Base-by-base conservation (phyloP, 1,140 invertebrate genomes). In the Hermetia illucens region DNA sequence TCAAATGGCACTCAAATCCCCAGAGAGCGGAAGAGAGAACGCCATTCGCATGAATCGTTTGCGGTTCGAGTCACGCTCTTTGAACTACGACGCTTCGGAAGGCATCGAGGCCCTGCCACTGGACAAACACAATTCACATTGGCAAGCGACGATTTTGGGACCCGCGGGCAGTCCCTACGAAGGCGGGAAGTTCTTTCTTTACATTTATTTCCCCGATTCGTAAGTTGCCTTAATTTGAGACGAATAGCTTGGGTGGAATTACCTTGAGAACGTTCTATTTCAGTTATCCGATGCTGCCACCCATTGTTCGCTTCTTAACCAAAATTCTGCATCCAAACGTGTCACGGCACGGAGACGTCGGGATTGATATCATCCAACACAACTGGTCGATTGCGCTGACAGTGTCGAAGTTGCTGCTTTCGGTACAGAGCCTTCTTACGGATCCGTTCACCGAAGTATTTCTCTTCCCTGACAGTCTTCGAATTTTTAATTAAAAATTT, bases 261-360 rank as follows among this genome's bases (percentile, higher is more conserved):
- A 25, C n/a, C 24, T 8, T 8, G n/a, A 25, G 6, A 8, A 12
- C 5, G 17, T 41, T 48, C 42, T 47, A 36, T 60, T 65, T 32
- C 49, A 87, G 83, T 47, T 96, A 95, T 68, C 90, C 91, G 5
- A 79, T 96, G 75, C 72, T 74, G 46, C 90, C 91, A 21, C 91
- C 91, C 2, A 75, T 82, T 33, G 88, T 93, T 1, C 69, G 84
- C 31, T 91, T 92, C 64, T 61, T 90, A 17, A 91, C 87, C 6
- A 85, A 84, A 62, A 88, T 96, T 48, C 75, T 93, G 51, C 91
- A 96, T 66, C 90, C 91, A 3, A 96, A 96, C 62, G 81, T 96
- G 21, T 92, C 87, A 18, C 72, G 90, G 9, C 90, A 95, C 58
- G 91, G 90, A n/a, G 89, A 94, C 64, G 87, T 94, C 41, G 90